phyloP scores from a whole-genome alignment of 2,113 vertebrate genomes.

The Mirza zaza region DNA sequence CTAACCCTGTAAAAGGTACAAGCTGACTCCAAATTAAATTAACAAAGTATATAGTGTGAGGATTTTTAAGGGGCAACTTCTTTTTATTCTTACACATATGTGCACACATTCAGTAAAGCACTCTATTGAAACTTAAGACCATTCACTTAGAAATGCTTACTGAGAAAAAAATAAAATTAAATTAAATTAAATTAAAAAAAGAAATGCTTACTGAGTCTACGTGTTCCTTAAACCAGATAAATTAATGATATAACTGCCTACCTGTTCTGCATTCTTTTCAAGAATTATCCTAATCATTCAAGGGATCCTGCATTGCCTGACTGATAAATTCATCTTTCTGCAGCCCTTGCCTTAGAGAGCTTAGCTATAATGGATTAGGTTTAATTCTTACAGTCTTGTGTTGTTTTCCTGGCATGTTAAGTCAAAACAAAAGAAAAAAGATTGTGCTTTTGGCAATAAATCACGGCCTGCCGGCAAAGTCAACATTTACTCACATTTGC shows the following conservation, averaged over 20 bases:
- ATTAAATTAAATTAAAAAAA: background rate
- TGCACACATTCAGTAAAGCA: background rate
- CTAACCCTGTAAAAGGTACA: background rate
- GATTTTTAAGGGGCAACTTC: background rate
- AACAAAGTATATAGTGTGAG: background rate
- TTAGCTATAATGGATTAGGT: slow-evolving; percentile 9
- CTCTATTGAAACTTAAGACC: background rate
- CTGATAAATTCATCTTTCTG: slow-evolving; percentile 54
- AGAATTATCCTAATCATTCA: slow-evolving; percentile 14
- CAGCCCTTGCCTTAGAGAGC: slow-evolving; percentile 32
- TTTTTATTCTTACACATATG: background rate
- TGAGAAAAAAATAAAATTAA: background rate
- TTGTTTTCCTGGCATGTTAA: slow-evolving; percentile 49
- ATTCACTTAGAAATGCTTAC: slow-evolving; percentile 52
- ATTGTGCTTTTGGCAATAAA: slow-evolving; percentile 35
- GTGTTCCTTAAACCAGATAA: slow-evolving; percentile 33
- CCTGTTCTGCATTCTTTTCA: slow-evolving; percentile 36
- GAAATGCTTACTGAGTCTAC: slow-evolving; percentile 28
- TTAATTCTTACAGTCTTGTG: slow-evolving; percentile 52
- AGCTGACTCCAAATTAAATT: slow-evolving; percentile 11
- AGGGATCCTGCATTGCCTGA: slow-evolving; percentile 28
- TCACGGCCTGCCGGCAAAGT: background rate
- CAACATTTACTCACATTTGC: background rate
- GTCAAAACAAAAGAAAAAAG: slow-evolving; percentile 39
- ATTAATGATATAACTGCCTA: slow-evolving; percentile 1